A percentile compares a stretch with the other conserved stretches of the same genome.
Conservation (phyloP, 1,140 invertebrate genomes). For the Sitophilus oryzae region DNA sequence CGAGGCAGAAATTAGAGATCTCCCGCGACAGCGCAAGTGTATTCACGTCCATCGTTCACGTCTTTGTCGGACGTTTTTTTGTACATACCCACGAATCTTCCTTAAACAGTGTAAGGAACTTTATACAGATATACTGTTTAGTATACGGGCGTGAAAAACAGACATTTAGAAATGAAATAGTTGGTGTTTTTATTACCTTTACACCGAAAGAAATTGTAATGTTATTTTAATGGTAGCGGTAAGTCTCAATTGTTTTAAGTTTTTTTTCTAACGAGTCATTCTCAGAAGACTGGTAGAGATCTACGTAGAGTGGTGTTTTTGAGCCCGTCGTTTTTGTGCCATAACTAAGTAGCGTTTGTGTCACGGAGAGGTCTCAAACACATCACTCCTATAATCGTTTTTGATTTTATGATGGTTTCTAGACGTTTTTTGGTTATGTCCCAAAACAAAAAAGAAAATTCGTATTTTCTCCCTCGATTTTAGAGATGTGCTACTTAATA, state of each 20-base stretch:
- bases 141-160: constrained; percentile 32
- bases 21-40: background rate
- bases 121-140: constrained; percentile 37
- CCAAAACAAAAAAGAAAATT: background rate
- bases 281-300: constrained; percentile 19
- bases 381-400: too few relatives aligned
- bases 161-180: constrained; percentile 10
- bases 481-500: constrained; percentile 20
- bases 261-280: background rate
- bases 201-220: constrained; percentile 19
- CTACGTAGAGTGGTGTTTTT: background rate
- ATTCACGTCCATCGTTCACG: too few relatives aligned
- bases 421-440: background rate
- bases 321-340: too few relatives aligned
- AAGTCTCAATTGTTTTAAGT: background rate
- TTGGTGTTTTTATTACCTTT: constrained; percentile 35
- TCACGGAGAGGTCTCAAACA: background rate
- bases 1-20: background rate
- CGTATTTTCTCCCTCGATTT: too few relatives aligned
- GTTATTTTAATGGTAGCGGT: background rate
- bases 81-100: too few relatives aligned
- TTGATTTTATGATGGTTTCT: too few relatives aligned
- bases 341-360: background rate
- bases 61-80: too few relatives aligned
- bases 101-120: constrained; percentile 10